These are phyloP conservation scores for Pogonocichla stellata DNA, from an alignment of 2,113 vertebrate genomes.

Conservation along the genomic window DNA sequence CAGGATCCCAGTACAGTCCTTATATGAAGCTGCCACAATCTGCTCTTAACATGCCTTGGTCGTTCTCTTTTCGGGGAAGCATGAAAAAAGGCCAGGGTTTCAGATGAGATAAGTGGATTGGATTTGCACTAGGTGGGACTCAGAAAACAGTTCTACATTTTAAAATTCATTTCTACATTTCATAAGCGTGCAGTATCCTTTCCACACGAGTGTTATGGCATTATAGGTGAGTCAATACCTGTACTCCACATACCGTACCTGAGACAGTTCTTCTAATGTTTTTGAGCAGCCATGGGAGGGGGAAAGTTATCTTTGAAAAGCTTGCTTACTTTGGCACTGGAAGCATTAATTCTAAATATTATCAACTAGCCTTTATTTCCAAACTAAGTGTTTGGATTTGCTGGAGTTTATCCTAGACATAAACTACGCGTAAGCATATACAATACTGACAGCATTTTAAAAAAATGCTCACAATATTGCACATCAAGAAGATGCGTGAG, in stretches of 20 bases:
- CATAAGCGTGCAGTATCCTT: neutral
- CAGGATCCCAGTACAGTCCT: neutral
- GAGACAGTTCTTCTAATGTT: neutral
- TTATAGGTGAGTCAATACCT: neutral
- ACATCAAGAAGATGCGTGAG: neutral
- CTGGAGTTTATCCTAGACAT: neutral
- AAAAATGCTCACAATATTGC: neutral
- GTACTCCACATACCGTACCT: neutral
- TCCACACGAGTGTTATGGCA: fast-evolving
- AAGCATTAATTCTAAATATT: neutral
- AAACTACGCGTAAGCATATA: neutral
- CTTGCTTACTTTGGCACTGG: neutral
- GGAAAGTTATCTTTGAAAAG: neutral
- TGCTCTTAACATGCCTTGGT: neutral
- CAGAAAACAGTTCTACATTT: neutral
- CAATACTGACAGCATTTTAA: neutral
- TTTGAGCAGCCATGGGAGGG: neutral
- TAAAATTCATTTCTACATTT: neutral
- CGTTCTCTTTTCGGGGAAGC: neutral
- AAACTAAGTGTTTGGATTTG: neutral
- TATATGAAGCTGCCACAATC: neutral
- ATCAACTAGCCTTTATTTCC: neutral
- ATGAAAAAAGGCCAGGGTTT: neutral
- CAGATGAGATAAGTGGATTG: neutral
- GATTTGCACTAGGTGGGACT: neutral